Base-by-base conservation (phyloP, 2,797 vertebrate species). In the Betta splendens region DNA sequence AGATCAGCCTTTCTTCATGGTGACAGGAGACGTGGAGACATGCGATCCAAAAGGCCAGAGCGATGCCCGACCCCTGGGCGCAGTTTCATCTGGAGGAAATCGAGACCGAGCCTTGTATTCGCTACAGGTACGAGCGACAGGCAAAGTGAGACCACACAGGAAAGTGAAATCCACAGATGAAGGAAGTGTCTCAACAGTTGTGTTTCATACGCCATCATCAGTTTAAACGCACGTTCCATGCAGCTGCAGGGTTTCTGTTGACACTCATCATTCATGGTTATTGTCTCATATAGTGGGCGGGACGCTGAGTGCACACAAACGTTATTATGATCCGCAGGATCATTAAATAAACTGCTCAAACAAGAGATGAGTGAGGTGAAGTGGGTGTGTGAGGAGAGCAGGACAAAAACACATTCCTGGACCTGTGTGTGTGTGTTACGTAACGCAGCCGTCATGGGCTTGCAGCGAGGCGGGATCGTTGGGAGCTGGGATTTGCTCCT, bases 11-110 rank as follows among this genome's bases (percentile, higher is more conserved):
- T 58, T 63, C 36, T 43, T 80, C 38, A 21, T 48, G 72, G 62
- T n/a, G 46, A 31, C 83, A 99, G 98, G 93, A 94, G 29, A 67
- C 92, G 5, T 99, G 98, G 98, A 96, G 93, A 55, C 85, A 95
- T n/a, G 97, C 97, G 0, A 93, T 99, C 1, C 79, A 94, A 84
- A 99, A 99, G 72, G 98, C 98, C 55, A 96, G 91, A 78, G 91
- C 94, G 46, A 97, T 97, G 95, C 97, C 98, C 0, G 98, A 99
- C 81, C 97, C 98, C 0, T 99, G 98, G 98, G 97, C 97, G 0
- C 92, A 97, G 79, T 99, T 99, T 66, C 98, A 99, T 33, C 89
- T 99, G 50, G 98, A 99, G 84, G 92, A 98, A 0, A 81, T 94
- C 4, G 85, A 93, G 77, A 95, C 92, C 0, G 97, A 99, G 5